These are phyloP conservation scores for Heteromyza rotundicornis DNA, from an alignment of 2,888 invertebrate genomes.

Conservation along the genomic window DNA sequence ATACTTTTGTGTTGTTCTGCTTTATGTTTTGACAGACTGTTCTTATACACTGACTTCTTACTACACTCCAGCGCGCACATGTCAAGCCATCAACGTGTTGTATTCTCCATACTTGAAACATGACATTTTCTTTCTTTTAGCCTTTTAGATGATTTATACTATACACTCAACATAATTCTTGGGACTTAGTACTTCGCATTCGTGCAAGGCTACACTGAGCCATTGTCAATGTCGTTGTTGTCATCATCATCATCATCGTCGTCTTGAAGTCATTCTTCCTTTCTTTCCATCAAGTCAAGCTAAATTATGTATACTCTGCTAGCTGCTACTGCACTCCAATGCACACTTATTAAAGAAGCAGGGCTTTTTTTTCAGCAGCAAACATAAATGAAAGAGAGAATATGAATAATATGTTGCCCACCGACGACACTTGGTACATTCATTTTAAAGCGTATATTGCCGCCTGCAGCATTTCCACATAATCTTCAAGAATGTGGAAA, in stretches of 20 bases:
- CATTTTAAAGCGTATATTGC: too few species aligned
- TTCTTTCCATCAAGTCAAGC: slow-evolving; percentile 28
- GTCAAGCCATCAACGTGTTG: background rate
- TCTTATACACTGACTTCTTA: too few species aligned
- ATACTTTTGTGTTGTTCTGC: too few species aligned
- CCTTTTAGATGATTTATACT: background rate
- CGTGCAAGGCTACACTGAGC: slow-evolving; percentile 26
- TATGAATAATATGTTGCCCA: slow-evolving; percentile 21
- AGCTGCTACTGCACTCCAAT: slow-evolving; percentile 20
- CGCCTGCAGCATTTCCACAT: slow-evolving; percentile 32
- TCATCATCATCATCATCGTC: slow-evolving; percentile 52
- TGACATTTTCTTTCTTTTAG: slow-evolving; percentile 28
- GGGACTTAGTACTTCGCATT: slow-evolving; percentile 31
- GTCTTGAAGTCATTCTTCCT: slow-evolving; percentile 44
- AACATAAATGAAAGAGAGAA: background rate
- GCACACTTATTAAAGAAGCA: too few species aligned
- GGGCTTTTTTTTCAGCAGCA: too few species aligned
- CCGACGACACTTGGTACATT: slow-evolving; percentile 42
- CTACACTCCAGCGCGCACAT: background rate
- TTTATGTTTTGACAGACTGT: too few species aligned
- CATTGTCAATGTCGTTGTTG: slow-evolving; percentile 22
- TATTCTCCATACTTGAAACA: slow-evolving; percentile 26
- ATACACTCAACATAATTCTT: slow-evolving; percentile 14
- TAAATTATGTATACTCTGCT: slow-evolving; percentile 10
- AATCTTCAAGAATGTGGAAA: slow-evolving; percentile 42